Evolutionary conservation across 2,888 invertebrate genomes (phyloP).

Genomic region (Rotaria socialis): DNA sequence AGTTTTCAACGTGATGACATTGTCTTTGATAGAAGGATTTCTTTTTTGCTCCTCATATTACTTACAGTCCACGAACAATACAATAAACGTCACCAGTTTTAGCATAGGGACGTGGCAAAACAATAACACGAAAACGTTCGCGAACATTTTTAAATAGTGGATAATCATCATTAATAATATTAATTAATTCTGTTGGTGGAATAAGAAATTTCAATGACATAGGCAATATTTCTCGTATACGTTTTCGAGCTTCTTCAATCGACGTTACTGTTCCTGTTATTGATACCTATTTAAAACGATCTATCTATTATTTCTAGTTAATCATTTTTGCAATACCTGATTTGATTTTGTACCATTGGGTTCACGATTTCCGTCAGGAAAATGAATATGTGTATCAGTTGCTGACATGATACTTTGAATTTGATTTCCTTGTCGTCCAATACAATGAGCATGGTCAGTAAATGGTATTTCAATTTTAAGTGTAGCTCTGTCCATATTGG

Average conservation of each 20-base stretch:
- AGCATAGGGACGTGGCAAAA: neutral
- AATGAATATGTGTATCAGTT: constrained; percentile 35
- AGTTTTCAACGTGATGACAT: too few species aligned
- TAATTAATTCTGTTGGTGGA: constrained; percentile 5
- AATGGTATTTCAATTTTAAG: constrained; percentile 30
- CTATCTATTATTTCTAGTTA: neutral
- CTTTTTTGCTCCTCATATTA: neutral
- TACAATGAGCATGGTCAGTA: constrained; percentile 37
- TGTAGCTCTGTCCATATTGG: neutral
- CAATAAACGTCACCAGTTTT: constrained; percentile 34
- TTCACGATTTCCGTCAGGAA: constrained; percentile 28
- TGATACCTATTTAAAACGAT: neutral
- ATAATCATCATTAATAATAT: constrained; percentile 35
- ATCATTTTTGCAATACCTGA: neutral
- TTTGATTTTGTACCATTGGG: constrained; percentile 24
- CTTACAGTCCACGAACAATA: constrained; percentile 35
- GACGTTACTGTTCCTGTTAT: neutral
- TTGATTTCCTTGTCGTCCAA: constrained; percentile 38
- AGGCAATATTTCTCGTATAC: constrained; percentile 3
- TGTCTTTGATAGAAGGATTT: too few species aligned
- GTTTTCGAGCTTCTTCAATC: constrained; percentile 31
- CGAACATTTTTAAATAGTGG: constrained; percentile 37
- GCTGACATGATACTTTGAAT: constrained; percentile 26
- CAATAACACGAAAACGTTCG: neutral
- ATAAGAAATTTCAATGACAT: constrained; percentile 32